Evolutionary conservation across 2,113 vertebrate species (phyloP).

Genomic region (Phrynosoma platyrhinos): DNA sequence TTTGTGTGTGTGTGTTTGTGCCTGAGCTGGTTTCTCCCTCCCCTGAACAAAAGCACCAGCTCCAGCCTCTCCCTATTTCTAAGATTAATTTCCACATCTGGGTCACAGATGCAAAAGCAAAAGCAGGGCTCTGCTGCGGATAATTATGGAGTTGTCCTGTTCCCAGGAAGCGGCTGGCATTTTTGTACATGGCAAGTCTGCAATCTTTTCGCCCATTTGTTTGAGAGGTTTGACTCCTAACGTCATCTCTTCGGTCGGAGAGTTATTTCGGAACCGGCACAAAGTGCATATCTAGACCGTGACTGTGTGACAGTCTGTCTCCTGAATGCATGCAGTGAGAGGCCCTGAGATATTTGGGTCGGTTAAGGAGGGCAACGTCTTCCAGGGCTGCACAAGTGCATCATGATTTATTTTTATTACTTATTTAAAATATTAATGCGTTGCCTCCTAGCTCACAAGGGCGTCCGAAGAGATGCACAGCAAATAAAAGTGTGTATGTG

Average conservation of each 20-base stretch:
- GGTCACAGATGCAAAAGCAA: conserved; percentile 1
- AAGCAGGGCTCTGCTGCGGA: conserved; percentile 5
- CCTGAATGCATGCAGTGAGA: no score
- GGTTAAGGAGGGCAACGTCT: no score
- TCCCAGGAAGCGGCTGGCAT: conserved; percentile 24
- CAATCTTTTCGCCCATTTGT: conserved; percentile 19
- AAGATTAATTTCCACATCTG: not conserved
- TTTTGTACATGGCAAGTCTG: not conserved
- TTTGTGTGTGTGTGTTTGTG: no score
- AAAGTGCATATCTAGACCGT: not conserved
- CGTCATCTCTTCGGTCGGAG: rapidly evolving
- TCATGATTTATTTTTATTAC: no score
- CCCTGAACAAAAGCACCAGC: not conserved
- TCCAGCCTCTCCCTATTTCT: conserved; percentile 10
- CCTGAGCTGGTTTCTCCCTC: not conserved
- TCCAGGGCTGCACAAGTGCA: no score
- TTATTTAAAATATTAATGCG: no score
- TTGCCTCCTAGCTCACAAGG: no score
- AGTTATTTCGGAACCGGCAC: rapidly evolving
- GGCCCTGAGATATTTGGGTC: no score
- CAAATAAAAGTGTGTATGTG: no score
- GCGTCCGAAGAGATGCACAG: no score
- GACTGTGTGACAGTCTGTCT: not conserved
- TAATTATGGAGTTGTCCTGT: conserved; percentile 18
- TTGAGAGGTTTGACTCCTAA: not conserved